Evolutionary conservation across 1,140 invertebrate genomes (phyloP).

Genomic region (Caerostris extrusa): DNA sequence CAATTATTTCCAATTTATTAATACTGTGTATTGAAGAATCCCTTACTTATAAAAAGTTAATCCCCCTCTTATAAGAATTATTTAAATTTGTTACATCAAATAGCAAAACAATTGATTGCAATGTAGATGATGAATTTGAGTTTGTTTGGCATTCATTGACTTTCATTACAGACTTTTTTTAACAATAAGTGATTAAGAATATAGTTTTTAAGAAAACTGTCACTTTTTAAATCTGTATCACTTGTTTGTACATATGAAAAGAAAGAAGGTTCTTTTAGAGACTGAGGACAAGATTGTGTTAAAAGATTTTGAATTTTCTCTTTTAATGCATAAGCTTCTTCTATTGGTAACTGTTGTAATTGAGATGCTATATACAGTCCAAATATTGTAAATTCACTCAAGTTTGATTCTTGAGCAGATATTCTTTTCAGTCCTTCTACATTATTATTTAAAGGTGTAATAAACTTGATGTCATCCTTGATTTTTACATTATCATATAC

Average conservation of each 20-base stretch:
- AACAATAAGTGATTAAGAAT: background rate
- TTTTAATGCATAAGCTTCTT: background rate
- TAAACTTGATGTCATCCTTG: background rate
- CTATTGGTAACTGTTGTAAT: background rate
- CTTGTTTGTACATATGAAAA: background rate
- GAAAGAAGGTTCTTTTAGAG: background rate
- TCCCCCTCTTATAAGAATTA: background rate
- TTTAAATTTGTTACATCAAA: background rate
- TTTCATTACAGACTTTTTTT: background rate
- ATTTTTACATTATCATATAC: background rate
- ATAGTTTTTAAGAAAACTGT: background rate
- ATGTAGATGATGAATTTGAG: background rate
- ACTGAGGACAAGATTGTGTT: background rate
- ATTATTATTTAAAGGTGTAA: background rate
- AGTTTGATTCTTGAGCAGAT: background rate
- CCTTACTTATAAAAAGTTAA: too few relatives aligned
- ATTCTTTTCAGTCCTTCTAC: slow-evolving; percentile 1
- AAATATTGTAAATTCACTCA: slow-evolving; percentile 6
- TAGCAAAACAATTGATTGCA: background rate
- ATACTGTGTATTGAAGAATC: too few relatives aligned
- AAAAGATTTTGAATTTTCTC: slow-evolving; percentile 14
- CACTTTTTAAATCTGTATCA: background rate
- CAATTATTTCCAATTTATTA: too few relatives aligned
- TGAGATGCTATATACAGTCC: slow-evolving; percentile 14
- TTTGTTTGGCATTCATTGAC: background rate